phyloP scores from a whole-genome alignment of 2,113 vertebrate species.

The Oophaga pumilio region DNA sequence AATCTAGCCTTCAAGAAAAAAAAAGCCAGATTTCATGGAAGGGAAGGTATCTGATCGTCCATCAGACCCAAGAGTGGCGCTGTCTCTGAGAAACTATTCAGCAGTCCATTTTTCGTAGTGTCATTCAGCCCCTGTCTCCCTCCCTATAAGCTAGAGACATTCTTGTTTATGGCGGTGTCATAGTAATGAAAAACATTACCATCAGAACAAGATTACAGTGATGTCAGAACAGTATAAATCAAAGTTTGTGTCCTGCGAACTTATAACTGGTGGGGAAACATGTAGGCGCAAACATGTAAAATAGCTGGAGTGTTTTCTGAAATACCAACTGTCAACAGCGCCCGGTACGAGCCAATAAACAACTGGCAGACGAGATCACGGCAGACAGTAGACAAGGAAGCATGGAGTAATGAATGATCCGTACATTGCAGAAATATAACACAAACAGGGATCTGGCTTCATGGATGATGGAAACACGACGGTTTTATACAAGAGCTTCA shows the following conservation, averaged over 20 bases:
- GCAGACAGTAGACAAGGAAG: conserved; percentile 1
- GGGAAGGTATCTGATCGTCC: too few species aligned
- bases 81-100: too few species aligned
- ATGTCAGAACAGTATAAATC: conserved; percentile 10
- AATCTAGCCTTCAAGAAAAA: too few species aligned
- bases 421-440: background rate
- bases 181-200: background rate
- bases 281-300: conserved; percentile 8
- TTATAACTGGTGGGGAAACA: conserved; percentile 15
- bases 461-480: background rate
- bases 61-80: too few species aligned
- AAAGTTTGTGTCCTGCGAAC: background rate
- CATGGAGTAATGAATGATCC: background rate
- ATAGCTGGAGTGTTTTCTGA: conserved; percentile 15
- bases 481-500: background rate
- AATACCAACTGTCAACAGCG: conserved; percentile 7
- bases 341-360: conserved; percentile 2
- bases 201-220: background rate
- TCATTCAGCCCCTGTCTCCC: background rate
- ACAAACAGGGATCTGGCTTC: background rate
- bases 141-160: background rate
- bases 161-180: background rate
- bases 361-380: conserved; percentile 7
- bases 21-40: too few species aligned
- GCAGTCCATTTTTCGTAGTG: background rate